A percentile compares a stretch with the other conserved stretches of the same genome.
phyloP scores from a whole-genome alignment of 2,113 vertebrate genomes.

The Corythaeola cristata region DNA sequence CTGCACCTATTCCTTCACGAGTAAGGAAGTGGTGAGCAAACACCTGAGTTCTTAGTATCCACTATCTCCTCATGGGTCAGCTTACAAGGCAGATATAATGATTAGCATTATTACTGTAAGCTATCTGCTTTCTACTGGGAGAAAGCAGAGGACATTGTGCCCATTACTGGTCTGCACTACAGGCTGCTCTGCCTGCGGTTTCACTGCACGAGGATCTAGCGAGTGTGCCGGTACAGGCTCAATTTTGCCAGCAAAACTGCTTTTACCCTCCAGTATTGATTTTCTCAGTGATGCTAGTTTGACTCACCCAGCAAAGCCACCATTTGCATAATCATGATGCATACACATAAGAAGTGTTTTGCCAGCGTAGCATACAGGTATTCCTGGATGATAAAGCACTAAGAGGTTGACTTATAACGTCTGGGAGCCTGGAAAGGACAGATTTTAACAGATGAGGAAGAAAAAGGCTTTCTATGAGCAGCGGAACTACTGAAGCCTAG shows the following conservation, averaged over 20 bases:
- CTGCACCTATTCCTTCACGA: not conserved
- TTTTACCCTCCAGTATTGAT: not conserved
- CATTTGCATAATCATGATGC: not conserved
- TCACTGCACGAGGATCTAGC: not conserved
- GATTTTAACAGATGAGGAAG: not conserved
- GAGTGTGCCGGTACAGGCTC: not conserved
- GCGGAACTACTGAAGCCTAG: not conserved
- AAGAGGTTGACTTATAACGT: not conserved
- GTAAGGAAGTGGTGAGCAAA: not conserved
- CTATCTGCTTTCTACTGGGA: not conserved
- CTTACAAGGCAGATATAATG: not conserved
- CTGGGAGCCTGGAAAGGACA: not conserved
- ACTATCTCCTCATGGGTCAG: not conserved
- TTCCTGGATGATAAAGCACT: not conserved
- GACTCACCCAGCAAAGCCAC: not conserved
- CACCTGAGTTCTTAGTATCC: not conserved
- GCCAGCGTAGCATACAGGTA: accelerated
- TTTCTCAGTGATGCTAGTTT: not conserved
- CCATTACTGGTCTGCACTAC: not conserved
- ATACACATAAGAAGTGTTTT: not conserved
- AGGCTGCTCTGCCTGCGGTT: not conserved
- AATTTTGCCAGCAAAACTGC: not conserved
- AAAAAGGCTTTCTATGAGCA: not conserved
- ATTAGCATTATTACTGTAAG: not conserved
- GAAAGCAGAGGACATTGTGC: not conserved